These are phyloP conservation scores for Paramisgurnus dabryanus DNA, from an alignment of 2,113 vertebrate genomes.

Conservation along the genomic window DNA sequence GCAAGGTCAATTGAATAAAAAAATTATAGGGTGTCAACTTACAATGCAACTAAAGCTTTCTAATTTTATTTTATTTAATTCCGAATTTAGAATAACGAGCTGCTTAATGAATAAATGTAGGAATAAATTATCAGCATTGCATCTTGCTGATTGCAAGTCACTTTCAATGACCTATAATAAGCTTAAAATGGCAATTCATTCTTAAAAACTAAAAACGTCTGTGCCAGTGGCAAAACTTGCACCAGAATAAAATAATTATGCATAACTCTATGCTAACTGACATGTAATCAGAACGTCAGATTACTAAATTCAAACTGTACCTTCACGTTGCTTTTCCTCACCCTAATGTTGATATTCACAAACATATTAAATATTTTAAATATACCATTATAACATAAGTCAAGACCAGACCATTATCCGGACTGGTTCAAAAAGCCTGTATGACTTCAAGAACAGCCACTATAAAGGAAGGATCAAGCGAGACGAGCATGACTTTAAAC, in stretches of 20 bases:
- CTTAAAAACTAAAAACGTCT: background rate
- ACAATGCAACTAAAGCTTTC: background rate
- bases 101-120: background rate
- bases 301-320: background rate
- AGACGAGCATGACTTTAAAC: conserved; percentile 11
- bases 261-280: background rate
- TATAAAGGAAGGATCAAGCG: background rate
- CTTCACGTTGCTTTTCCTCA: background rate
- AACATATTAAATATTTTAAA: background rate
- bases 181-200: background rate
- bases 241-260: background rate
- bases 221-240: background rate
- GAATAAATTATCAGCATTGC: background rate
- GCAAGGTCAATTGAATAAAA: background rate
- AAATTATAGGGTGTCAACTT: background rate
- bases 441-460: background rate
- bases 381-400: too few relatives aligned
- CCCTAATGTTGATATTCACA: background rate
- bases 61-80: background rate
- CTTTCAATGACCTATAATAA: background rate
- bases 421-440: background rate
- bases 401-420: too few relatives aligned
- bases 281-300: too few relatives aligned
- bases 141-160: conserved; percentile 1
- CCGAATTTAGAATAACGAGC: conserved; percentile 10